phyloP scores from a whole-genome alignment of 2,888 invertebrate species.

The Ectemnius cavifrons region DNA sequence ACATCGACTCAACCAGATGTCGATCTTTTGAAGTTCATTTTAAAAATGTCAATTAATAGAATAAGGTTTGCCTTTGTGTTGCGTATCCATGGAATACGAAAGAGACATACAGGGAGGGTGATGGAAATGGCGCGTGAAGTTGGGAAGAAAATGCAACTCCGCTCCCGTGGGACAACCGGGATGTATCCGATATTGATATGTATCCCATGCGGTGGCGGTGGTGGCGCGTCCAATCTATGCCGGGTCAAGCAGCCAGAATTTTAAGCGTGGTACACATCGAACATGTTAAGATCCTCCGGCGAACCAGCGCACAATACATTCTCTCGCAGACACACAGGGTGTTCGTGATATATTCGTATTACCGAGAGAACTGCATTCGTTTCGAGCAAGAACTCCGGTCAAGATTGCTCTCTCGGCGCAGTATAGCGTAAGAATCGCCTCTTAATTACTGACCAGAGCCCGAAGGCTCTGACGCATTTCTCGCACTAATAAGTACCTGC shows the following conservation, averaged over 20 bases:
- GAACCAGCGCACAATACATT: slow-evolving; percentile 24
- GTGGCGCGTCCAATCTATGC: slow-evolving; percentile 76
- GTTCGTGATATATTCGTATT: slow-evolving; percentile 1
- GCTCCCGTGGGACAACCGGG: slow-evolving; percentile 49
- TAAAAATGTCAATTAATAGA: not conserved
- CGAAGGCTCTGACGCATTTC: too few relatives aligned
- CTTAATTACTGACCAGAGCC: too few relatives aligned
- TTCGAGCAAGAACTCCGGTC: too few relatives aligned
- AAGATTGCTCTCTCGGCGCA: too few relatives aligned
- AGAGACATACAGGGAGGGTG: not conserved
- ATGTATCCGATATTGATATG: slow-evolving; percentile 75
- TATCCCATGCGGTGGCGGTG: slow-evolving; percentile 70
- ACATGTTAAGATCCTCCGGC: slow-evolving; percentile 15
- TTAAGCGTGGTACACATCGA: slow-evolving; percentile 71
- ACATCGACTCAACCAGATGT: not conserved
- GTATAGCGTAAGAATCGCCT: too few relatives aligned
- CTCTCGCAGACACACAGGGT: slow-evolving; percentile 32
- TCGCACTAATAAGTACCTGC: too few relatives aligned
- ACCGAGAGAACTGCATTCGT: too few relatives aligned
- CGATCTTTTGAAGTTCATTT: not conserved
- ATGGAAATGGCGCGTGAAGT: not conserved
- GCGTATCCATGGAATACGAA: not conserved
- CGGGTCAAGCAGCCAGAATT: slow-evolving; percentile 78
- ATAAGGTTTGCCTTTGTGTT: not conserved
- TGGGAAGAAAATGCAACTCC: slow-evolving; percentile 53